Evolutionary conservation across 2,113 vertebrate genomes (phyloP).

Genomic region (Prolemur simus): DNA sequence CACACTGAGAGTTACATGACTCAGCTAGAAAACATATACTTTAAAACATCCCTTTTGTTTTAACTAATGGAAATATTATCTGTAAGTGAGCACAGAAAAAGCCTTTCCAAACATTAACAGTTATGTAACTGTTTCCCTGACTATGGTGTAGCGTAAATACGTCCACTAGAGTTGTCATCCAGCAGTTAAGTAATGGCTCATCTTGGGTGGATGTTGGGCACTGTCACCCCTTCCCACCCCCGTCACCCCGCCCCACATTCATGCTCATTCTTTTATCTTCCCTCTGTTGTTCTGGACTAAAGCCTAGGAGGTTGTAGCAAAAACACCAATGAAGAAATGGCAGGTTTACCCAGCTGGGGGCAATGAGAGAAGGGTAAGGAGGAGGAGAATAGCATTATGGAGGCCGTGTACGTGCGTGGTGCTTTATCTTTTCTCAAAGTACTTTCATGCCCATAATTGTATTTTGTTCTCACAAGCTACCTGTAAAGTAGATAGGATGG

Average conservation of each 20-base stretch:
- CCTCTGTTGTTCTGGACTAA: not conserved
- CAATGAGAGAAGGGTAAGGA: not conserved
- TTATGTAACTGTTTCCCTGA: not conserved
- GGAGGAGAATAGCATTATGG: not conserved
- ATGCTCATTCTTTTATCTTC: not conserved
- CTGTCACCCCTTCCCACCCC: not conserved
- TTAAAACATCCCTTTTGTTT: slow-evolving; percentile 43
- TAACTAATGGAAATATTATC: not conserved
- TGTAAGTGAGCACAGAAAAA: not conserved
- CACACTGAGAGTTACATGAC: slow-evolving; percentile 29
- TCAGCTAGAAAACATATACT: slow-evolving; percentile 27
- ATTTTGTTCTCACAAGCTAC: not conserved
- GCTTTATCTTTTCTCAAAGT: not conserved
- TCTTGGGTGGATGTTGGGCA: not conserved
- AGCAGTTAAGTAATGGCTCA: not conserved
- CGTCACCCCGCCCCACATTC: not conserved
- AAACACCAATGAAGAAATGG: not conserved
- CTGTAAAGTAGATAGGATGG: not conserved
- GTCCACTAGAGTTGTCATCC: not conserved
- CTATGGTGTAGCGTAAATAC: not conserved
- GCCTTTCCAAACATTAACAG: not conserved
- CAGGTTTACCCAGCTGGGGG: not conserved
- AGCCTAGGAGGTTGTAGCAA: not conserved
- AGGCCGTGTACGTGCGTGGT: not conserved
- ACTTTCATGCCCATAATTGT: not conserved